Base-by-base conservation (phyloP, 1,140 invertebrate species). In the Helicoverpa armigera region DNA sequence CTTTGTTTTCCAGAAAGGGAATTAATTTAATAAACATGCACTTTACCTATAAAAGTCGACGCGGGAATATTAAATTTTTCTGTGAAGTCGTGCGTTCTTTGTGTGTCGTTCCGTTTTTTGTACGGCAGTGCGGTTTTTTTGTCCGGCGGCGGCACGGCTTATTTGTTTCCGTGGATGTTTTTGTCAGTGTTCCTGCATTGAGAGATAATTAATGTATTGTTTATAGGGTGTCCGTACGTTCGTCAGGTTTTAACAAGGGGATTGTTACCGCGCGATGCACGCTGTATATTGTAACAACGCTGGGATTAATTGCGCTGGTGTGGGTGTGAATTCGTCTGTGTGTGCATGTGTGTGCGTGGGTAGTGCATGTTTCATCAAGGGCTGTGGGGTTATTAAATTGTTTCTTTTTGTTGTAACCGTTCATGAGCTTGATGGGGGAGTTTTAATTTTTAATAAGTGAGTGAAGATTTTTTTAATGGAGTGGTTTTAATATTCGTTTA, bases 21-120 rank as follows among this genome's bases (percentile, higher is more conserved):
- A 69, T 69, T 23, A 69, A 69, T 51, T 51, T 51, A 69, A 69
- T 69, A 50, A 69, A 14, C 10, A 69, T 23, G 65, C 48, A 51
- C 65, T 51, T 69, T 23, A 23, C 3, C 18, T 11, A 18, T 16
- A 18, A 69, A 69, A 16, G 43, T 16, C 35, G n/a, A 16, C 43
- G n/a, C n/a, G 18, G 10, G 31, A 14, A 16, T 65, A 43, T 48
- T 43, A 35, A 13, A 13, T 65, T 65, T 65, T 48, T 51, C 51
- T 51, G 12, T 29, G 35, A 35, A 35, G 16, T 11, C 11, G 43
- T 51, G n/a, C 4, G 14, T n/a, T 35, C 60, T 10, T 51, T 23
- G 65, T 50, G 16, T 43, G 2, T 1, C 10, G 14, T 2, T 2
- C 10, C 35, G 43, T 48, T 51, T 51, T 7, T 12, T 11, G 9